Conservation (phyloP, 2,888 invertebrate species). For the Rosalia funebris region DNA sequence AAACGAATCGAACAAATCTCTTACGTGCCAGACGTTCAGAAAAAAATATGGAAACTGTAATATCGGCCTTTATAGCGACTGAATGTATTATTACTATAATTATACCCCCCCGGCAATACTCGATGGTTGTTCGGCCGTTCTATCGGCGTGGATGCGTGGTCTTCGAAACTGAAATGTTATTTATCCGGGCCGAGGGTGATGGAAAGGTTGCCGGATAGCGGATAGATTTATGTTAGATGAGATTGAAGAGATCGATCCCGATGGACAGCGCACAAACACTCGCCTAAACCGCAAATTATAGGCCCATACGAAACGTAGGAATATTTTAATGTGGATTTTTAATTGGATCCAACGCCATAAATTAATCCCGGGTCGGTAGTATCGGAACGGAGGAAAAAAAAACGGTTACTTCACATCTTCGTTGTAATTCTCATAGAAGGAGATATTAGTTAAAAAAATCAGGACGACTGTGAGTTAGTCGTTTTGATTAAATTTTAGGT, state of each 20-base stretch:
- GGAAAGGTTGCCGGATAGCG: too few species aligned
- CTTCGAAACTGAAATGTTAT: constrained; percentile 46
- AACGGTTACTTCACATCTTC: neutral
- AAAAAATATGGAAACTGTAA: constrained; percentile 58
- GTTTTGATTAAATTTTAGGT: neutral
- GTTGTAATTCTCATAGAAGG: too few species aligned
- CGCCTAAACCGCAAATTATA: constrained; percentile 49
- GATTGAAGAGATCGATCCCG: constrained; percentile 52
- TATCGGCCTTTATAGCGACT: constrained; percentile 58
- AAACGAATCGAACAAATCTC: constrained; percentile 43
- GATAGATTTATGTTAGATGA: constrained; percentile 50
- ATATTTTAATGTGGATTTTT: constrained; percentile 39
- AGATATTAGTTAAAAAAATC: too few species aligned
- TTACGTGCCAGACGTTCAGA: constrained; percentile 37
- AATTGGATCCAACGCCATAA: constrained; percentile 42
- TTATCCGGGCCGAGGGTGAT: constrained; percentile 43
- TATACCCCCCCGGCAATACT: constrained; percentile 58
- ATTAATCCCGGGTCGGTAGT: too few species aligned
- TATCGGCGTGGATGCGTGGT: constrained; percentile 40
- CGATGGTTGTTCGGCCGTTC: constrained; percentile 57
- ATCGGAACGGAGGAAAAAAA: constrained; percentile 29
- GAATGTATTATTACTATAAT: constrained; percentile 64
- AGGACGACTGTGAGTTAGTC: neutral
- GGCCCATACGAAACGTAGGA: constrained; percentile 30
- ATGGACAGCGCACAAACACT: constrained; percentile 43